Base-by-base conservation (phyloP, 2,797 vertebrate genomes). In the Dallia pectoralis region DNA sequence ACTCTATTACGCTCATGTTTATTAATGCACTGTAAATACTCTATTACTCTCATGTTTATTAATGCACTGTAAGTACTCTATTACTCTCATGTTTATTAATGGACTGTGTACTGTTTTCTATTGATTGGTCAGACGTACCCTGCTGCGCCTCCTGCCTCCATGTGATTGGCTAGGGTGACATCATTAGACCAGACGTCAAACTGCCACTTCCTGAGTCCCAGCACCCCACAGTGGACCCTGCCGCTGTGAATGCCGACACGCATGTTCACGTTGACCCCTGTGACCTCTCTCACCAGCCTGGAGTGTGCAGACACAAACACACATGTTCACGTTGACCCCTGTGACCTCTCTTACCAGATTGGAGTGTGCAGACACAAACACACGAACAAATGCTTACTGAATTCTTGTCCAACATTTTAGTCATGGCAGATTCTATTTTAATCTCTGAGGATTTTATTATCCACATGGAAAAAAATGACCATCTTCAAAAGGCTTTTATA, bases 161-260 rank as follows among this genome's bases (percentile, higher is more conserved):
- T 97, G 87, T 98, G 96, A 91, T 97, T 98, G 83, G 97, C 97
- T 61, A 99, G 89, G 0, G 96, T 97, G 74, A 98, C 97, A 0
- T 99, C 97, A 0, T 98, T 97, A 81, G 97, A 99, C 97, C 97
- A 98, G 82, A 99, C 97, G 0, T 99, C 97, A 69, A 99, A 98
- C 86, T 99, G 97, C 97, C 97, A 99, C 87, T 98, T 98, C 89
- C 96, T 92, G 85, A 99, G 92, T 77, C 97, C 97, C 74, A 98
- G 93, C 73, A 98, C 97, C 0, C 97, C 97, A 0, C 97, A 99
- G 90, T 98, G 97, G 65, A 99, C 97, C 0, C 96, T 95, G 8
- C 97, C 97, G 0, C 97, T 98, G 92, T 99, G 97, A 86, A 99
- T 99, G 82, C 97, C 97, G 14, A 98, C 97, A 0, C 97, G 95